These are phyloP conservation scores for Mergus octosetaceus DNA, from an alignment of 2,797 vertebrate species.

Conservation along the genomic window DNA sequence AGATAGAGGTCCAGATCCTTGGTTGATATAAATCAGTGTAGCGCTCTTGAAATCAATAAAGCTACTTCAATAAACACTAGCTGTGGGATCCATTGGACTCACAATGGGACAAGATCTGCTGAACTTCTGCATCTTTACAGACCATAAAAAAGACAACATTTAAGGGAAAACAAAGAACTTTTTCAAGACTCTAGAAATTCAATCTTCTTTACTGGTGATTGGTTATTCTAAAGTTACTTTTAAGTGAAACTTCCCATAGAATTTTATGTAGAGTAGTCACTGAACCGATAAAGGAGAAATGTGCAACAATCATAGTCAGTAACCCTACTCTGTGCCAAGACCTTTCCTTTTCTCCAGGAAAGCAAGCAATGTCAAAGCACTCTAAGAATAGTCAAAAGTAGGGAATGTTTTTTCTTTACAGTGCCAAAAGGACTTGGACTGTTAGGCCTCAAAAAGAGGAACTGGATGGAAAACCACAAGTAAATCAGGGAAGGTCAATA, in stretches of 20 bases:
- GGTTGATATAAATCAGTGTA: slow-evolving; percentile 16
- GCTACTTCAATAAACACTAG: slow-evolving; percentile 13
- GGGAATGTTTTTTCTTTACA: not conserved
- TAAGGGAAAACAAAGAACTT: not conserved
- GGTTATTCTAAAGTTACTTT: not conserved
- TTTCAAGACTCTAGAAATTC: not conserved
- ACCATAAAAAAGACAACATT: slow-evolving; percentile 4
- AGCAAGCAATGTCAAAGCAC: not conserved
- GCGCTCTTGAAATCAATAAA: slow-evolving; percentile 26
- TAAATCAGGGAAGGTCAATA: not conserved
- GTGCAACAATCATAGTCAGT: not conserved
- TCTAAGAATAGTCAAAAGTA: not conserved
- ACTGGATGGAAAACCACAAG: not conserved
- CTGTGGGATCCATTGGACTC: slow-evolving; percentile 39
- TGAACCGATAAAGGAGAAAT: not conserved
- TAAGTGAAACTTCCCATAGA: not conserved
- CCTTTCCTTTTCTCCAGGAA: not conserved
- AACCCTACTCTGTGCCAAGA: not conserved
- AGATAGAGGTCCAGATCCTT: not conserved
- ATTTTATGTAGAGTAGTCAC: not conserved
- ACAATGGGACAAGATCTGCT: not conserved
- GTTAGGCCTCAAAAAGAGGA: not conserved
- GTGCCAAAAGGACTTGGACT: not conserved
- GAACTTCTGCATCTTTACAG: not conserved
- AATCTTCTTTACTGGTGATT: not conserved